phyloP scores from a whole-genome alignment of 92 coral and sea anemone genomes.

The Scolanthus callimorphus region DNA sequence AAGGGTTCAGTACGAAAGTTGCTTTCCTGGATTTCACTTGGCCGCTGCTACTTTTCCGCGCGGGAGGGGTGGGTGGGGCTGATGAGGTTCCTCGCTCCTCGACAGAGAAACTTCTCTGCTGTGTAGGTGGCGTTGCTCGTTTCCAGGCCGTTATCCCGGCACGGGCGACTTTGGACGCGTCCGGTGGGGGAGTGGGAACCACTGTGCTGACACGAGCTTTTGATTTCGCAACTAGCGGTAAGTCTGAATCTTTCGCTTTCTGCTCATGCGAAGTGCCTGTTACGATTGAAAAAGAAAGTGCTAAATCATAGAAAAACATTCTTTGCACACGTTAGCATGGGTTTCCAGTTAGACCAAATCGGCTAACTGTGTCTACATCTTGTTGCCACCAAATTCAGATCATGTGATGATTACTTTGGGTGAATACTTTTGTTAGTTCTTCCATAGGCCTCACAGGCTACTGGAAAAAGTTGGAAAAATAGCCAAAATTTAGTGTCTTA shows the following conservation, averaged over 20 bases:
- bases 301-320: no score
- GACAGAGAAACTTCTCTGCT: not conserved
- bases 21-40: not conserved
- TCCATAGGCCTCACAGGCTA: no score
- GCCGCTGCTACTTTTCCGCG: not conserved
- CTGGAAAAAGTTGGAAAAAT: no score
- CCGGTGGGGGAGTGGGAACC: constrained; percentile 22
- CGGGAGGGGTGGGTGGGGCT: not conserved
- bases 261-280: not conserved
- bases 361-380: no score
- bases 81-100: not conserved
- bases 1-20: not conserved
- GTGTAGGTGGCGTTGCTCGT: constrained; percentile 9
- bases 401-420: no score
- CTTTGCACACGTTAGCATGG: no score
- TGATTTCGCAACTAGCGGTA: not conserved
- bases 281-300: not conserved
- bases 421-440: no score
- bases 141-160: constrained; percentile 28
- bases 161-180: not conserved
- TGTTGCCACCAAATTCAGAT: no score
- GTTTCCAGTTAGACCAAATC: no score
- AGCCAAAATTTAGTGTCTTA: no score
- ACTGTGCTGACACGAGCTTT: constrained; percentile 6
- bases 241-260: not conserved